Percentiles rank a stretch among this genome's conserved stretches.
Evolutionary conservation across 2,888 invertebrate genomes (phyloP).

Genomic region (Mylabris sibirica): DNA sequence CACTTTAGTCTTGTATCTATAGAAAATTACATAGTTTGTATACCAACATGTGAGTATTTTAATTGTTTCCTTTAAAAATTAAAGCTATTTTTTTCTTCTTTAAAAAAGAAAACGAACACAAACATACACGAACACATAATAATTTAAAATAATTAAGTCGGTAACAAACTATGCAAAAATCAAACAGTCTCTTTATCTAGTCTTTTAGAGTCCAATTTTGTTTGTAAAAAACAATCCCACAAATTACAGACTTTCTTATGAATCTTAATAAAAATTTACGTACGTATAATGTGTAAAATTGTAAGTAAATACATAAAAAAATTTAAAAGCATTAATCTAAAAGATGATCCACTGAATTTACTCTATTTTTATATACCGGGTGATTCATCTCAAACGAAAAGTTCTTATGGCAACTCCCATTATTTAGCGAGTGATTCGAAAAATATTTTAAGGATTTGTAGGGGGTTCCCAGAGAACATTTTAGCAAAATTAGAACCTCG

Average conservation of each 20-base stretch:
- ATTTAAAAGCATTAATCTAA: background rate
- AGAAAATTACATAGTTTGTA: conserved; percentile 25
- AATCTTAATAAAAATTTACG: background rate
- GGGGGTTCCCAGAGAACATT: no score
- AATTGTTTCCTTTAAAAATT: background rate
- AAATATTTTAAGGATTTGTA: no score
- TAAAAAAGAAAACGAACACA: background rate
- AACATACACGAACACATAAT: conserved; percentile 12
- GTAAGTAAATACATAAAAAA: conserved; percentile 4
- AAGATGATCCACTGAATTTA: background rate
- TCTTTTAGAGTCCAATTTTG: conserved; percentile 29
- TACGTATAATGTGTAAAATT: conserved; percentile 1
- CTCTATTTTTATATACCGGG: background rate
- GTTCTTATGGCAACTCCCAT: no score
- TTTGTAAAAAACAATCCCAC: conserved; percentile 31
- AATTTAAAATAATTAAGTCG: conserved; percentile 1
- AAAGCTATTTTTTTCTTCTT: background rate
- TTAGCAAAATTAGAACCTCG: no score
- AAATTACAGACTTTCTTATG: conserved; percentile 14
- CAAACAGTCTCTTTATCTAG: conserved; percentile 33
- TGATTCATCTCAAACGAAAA: no score
- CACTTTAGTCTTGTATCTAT: conserved; percentile 21
- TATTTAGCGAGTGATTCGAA: no score
- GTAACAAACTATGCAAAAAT: conserved; percentile 33
- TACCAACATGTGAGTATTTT: conserved; percentile 21